These are phyloP conservation scores for Pteruthius melanotis DNA, from an alignment of 2,113 vertebrate genomes.

Conservation along the genomic window DNA sequence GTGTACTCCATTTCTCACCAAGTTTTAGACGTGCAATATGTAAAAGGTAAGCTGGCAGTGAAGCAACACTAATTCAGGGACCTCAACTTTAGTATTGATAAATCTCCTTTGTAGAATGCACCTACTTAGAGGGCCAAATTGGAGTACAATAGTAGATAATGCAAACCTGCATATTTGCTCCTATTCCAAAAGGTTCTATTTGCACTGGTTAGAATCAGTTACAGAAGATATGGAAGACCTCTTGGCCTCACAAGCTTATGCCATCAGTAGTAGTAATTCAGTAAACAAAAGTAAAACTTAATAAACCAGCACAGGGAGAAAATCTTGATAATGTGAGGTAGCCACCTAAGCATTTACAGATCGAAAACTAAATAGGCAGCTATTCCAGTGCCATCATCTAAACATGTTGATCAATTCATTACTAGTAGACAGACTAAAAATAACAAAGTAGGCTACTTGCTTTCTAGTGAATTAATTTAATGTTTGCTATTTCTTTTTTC, in stretches of 20 bases:
- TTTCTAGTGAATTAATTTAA: neutral
- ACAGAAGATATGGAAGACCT: neutral
- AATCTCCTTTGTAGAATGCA: neutral
- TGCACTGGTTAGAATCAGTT: neutral
- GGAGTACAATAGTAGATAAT: neutral
- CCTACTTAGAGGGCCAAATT: neutral
- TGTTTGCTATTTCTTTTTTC: neutral
- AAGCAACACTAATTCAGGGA: neutral
- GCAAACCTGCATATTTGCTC: neutral
- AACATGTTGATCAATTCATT: neutral
- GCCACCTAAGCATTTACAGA: neutral
- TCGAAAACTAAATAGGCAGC: neutral
- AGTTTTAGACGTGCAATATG: neutral
- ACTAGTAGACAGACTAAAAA: neutral
- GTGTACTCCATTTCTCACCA: neutral
- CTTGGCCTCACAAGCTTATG: neutral
- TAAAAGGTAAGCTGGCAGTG: neutral
- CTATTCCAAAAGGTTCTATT: neutral
- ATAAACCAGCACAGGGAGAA: neutral
- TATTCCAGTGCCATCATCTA: neutral
- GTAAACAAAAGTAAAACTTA: neutral
- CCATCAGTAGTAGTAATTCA: neutral
- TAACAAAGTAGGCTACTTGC: neutral
- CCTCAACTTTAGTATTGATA: neutral
- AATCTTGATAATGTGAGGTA: neutral